Evolutionary conservation across 1,140 invertebrate genomes (phyloP).

Genomic region (Ceratina australensis): DNA sequence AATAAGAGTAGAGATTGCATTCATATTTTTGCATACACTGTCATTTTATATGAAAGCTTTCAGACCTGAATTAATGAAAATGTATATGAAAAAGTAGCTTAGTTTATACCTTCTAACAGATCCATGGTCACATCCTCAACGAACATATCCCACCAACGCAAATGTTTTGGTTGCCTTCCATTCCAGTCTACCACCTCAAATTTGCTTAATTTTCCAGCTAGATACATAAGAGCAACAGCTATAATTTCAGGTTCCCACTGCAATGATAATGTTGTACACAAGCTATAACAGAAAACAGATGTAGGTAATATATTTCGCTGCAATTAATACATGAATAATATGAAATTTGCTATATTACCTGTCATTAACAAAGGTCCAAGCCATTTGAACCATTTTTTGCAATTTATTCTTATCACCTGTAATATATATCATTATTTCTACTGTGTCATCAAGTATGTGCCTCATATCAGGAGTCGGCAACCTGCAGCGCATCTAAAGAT

Average conservation of each 20-base stretch:
- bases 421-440: constrained; percentile 48
- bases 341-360: constrained; percentile 81
- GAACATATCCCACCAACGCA: constrained; percentile 99
- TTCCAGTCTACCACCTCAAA: constrained; percentile 97
- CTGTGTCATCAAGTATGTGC: neutral
- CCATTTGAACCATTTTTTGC: constrained; percentile 99
- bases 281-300: constrained; percentile 80
- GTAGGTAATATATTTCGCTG: constrained; percentile 3
- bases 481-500: too few relatives aligned
- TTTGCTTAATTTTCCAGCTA: constrained; percentile 97
- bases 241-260: constrained; percentile 99
- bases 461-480: too few relatives aligned
- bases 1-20: constrained; percentile 2
- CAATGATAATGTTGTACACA: constrained; percentile 97
- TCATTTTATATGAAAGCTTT: too few relatives aligned
- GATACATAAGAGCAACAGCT: constrained; percentile 97
- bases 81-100: neutral
- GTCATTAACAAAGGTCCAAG: constrained; percentile 99
- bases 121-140: constrained; percentile 98
- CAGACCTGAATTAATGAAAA: neutral
- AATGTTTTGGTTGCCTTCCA: constrained; percentile 89
- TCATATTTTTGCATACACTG: neutral
- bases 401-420: constrained; percentile 93
- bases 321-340: constrained; percentile 1
- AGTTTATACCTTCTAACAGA: constrained; percentile 88